Evolutionary conservation across 1,140 invertebrate species (phyloP).

Genomic region (Melipona quadrifasciata): DNA sequence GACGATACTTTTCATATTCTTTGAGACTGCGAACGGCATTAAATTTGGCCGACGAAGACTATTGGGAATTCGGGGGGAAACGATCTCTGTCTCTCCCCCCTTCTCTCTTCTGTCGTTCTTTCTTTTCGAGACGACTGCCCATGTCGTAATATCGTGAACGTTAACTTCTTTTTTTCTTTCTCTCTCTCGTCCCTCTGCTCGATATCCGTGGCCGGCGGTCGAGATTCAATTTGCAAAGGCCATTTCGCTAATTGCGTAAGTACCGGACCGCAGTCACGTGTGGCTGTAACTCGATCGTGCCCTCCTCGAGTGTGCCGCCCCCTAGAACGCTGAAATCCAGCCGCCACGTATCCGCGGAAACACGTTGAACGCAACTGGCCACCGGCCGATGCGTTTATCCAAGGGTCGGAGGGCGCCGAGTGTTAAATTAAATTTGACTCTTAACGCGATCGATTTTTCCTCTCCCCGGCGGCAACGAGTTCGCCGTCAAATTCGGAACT

Average conservation of each 20-base stretch:
- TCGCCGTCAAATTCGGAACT: too few relatives aligned
- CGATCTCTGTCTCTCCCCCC: not conserved
- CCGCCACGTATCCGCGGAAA: not conserved
- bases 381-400: too few relatives aligned
- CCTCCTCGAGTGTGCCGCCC: constrained; percentile 44
- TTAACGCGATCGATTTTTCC: too few relatives aligned
- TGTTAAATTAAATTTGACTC: too few relatives aligned
- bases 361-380: constrained; percentile 22
- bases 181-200: not conserved
- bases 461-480: too few relatives aligned
- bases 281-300: constrained; percentile 52
- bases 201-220: constrained; percentile 54
- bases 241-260: constrained; percentile 68
- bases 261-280: constrained; percentile 66
- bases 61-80: constrained; percentile 46
- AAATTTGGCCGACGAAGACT: constrained; percentile 58
- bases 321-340: constrained; percentile 20
- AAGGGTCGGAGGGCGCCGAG: too few relatives aligned
- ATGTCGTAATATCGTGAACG: constrained; percentile 45
- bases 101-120: constrained; percentile 9
- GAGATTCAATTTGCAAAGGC: constrained; percentile 70
- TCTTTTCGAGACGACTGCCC: not conserved
- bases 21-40: constrained; percentile 29
- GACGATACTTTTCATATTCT: constrained; percentile 10
- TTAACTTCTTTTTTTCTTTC: constrained; percentile 33